Evolutionary conservation across 2,797 vertebrate genomes (phyloP).

Genomic region (Ciconia nigra): DNA sequence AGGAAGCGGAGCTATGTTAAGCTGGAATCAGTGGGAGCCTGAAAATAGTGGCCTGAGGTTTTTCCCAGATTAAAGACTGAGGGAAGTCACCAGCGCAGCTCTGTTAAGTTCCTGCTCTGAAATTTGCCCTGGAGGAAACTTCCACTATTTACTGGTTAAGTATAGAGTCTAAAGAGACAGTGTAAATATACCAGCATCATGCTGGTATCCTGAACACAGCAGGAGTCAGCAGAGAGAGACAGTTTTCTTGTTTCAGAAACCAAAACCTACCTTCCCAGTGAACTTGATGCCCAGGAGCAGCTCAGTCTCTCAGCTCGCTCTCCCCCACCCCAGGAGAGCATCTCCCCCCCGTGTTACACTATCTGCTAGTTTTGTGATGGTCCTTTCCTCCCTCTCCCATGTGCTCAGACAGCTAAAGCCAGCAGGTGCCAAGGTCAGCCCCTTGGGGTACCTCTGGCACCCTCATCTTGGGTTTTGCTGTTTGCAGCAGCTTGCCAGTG

Average conservation of each 20-base stretch:
- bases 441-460: background rate
- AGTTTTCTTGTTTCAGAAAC: background rate
- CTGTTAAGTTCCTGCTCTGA: background rate
- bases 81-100: background rate
- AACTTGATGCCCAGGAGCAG: background rate
- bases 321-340: background rate
- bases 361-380: background rate
- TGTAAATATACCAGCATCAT: background rate
- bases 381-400: background rate
- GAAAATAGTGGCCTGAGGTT: constrained; percentile 16
- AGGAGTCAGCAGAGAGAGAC: background rate
- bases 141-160: background rate
- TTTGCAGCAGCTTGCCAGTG: rapidly evolving
- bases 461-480: background rate
- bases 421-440: background rate
- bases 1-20: background rate
- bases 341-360: rapidly evolving
- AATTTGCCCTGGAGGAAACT: constrained; percentile 18
- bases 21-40: background rate
- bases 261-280: background rate
- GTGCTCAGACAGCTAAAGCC: background rate
- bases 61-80: constrained; percentile 2
- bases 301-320: background rate
- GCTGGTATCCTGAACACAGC: background rate
- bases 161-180: background rate